Evolutionary conservation across 2,113 vertebrate genomes (phyloP).

Genomic region (Serinus canaria): DNA sequence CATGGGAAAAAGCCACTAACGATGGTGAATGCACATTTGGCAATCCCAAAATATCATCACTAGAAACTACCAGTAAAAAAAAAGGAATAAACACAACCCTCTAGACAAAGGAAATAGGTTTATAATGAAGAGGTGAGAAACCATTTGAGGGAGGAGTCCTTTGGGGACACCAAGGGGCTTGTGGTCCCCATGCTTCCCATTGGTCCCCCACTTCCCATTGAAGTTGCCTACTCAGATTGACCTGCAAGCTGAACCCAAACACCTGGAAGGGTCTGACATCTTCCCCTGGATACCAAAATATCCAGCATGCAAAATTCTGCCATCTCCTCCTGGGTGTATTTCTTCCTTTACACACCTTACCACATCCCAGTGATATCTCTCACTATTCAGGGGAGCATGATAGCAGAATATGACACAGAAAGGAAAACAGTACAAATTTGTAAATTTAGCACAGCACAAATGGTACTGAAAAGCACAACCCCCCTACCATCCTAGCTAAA

Average conservation of each 20-base stretch:
- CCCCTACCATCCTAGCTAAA: background rate
- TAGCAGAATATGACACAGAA: background rate
- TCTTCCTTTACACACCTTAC: background rate
- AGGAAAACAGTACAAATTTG: background rate
- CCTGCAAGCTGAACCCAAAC: background rate
- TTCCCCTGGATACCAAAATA: background rate
- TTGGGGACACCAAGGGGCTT: background rate
- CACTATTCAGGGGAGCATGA: background rate
- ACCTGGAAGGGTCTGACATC: background rate
- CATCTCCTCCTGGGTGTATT: background rate
- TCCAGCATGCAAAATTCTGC: background rate
- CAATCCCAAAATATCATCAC: background rate
- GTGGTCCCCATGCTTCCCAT: background rate
- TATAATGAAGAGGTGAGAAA: background rate
- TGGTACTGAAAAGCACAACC: background rate
- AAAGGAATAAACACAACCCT: background rate
- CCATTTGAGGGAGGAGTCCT: background rate
- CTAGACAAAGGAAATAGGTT: background rate
- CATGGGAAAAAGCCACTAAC: conserved; percentile 21
- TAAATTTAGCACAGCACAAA: background rate
- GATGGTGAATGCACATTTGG: background rate
- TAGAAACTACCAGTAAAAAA: background rate
- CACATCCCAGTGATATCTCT: background rate
- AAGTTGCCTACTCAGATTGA: background rate
- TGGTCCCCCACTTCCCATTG: background rate